A percentile compares a stretch with the other conserved stretches of the same genome.
Conservation (phyloP, 2,888 invertebrate species). For the Drosophila nr. medialis region DNA sequence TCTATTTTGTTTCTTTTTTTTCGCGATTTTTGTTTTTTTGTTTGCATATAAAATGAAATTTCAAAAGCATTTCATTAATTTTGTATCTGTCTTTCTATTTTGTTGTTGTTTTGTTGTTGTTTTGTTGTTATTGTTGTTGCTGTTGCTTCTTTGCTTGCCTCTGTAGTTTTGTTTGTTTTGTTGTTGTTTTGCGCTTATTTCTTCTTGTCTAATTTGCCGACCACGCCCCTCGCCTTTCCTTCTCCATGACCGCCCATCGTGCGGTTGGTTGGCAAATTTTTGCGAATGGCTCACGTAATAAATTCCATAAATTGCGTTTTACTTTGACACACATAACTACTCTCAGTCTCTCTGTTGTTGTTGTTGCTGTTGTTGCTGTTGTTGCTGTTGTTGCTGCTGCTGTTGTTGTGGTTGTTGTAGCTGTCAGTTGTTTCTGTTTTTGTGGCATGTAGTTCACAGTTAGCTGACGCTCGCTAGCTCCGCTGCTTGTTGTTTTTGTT, state of each 20-base stretch:
- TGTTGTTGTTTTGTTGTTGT: constrained; percentile 2
- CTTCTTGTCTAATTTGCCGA: constrained; percentile 43
- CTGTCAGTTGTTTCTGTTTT: constrained; percentile 55
- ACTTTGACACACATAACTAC: constrained; percentile 74
- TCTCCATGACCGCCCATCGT: constrained; percentile 11
- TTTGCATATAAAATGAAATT: constrained; percentile 69
- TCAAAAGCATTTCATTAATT: constrained; percentile 71
- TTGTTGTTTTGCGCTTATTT: constrained; percentile 17
- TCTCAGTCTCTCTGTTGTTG: constrained; percentile 44
- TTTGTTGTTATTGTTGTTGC: constrained; percentile 1
- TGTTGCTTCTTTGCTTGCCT: constrained; percentile 1
- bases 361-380: constrained; percentile 31
- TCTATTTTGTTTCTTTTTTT: constrained; percentile 26
- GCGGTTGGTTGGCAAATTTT: constrained; percentile 54
- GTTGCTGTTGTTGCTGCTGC: constrained; percentile 32
- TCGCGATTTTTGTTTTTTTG: constrained; percentile 31
- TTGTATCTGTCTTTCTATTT: constrained; percentile 31
- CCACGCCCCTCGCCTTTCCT: constrained; percentile 29
- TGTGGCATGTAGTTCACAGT: constrained; percentile 65
- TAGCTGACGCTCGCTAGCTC: constrained; percentile 58
- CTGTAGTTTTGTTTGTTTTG: constrained; percentile 12
- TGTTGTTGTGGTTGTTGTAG: constrained; percentile 41
- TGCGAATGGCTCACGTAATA: constrained; percentile 76
- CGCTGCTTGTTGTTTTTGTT: constrained; percentile 31
- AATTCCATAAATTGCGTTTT: constrained; percentile 78